Percentiles rank a stretch among this genome's conserved stretches.
Conservation (phyloP, 64 coral and sea anemone species). For the Trachythela sp. region DNA sequence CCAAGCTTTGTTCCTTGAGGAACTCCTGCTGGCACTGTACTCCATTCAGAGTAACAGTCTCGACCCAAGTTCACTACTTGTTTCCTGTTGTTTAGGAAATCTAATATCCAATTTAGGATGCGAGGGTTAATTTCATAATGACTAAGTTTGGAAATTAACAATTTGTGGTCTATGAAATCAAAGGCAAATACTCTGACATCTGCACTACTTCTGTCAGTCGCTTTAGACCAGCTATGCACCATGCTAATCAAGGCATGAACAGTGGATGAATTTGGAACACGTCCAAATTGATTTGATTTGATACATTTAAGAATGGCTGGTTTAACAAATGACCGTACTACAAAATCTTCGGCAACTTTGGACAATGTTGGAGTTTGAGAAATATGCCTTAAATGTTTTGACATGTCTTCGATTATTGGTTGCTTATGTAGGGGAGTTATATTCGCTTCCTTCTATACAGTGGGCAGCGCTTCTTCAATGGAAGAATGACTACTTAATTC, state of each 20-base stretch:
- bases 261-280: conserved; percentile 28
- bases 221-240: conserved; percentile 45
- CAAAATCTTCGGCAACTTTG: conserved; percentile 39
- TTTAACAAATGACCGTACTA: conserved; percentile 43
- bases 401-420: conserved; percentile 7
- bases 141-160: no score
- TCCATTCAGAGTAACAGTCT: no score
- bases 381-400: conserved; percentile 28
- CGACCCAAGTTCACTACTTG: no score
- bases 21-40: no score
- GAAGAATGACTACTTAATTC: conserved; percentile 34
- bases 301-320: conserved; percentile 28
- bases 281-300: conserved; percentile 38
- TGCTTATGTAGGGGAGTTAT: neutral
- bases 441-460: conserved; percentile 47
- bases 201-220: no score
- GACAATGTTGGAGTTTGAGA: conserved; percentile 43
- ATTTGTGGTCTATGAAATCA: no score
- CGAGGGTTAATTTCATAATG: neutral
- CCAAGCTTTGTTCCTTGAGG: no score
- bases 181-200: neutral
- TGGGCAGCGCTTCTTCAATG: conserved; percentile 25
- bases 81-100: no score
- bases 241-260: conserved; percentile 40
- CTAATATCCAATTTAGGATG: neutral